Conservation (phyloP, 2,797 vertebrate species). For the Lates japonicus region DNA sequence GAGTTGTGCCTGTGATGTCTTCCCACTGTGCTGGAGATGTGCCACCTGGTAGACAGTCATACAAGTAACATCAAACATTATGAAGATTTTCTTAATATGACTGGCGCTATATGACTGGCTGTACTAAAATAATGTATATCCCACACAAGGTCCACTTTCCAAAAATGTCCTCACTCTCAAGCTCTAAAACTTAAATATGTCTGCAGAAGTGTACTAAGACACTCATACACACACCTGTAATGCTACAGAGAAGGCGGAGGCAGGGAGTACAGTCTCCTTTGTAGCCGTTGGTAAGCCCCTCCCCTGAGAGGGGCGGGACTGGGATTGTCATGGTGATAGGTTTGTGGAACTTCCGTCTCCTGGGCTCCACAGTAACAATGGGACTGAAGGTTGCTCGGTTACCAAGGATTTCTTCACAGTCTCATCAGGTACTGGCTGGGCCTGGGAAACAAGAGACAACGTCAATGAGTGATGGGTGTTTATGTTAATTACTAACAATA, state of each 20-base stretch:
- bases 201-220: too few species aligned
- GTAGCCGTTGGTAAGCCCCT: constrained; percentile 94
- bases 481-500: not conserved
- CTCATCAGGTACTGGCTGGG: constrained; percentile 96
- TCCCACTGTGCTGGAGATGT: constrained; percentile 99
- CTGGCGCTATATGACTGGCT: too few species aligned
- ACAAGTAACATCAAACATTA: not conserved
- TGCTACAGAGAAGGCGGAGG: constrained; percentile 97
- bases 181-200: too few species aligned
- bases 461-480: not conserved
- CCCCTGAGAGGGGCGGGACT: constrained; percentile 94
- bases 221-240: constrained; percentile 89
- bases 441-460: constrained; percentile 77
- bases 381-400: constrained; percentile 98
- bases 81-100: not conserved
- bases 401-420: constrained; percentile 95
- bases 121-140: too few species aligned
- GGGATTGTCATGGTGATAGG: constrained; percentile 99
- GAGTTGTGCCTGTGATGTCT: constrained; percentile 99
- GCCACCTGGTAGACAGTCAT: constrained; percentile 86
- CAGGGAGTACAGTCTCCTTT: constrained; percentile 94
- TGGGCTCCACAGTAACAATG: constrained; percentile 98
- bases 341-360: constrained; percentile 99
- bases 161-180: not conserved
- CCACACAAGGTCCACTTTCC: too few species aligned